Evolutionary conservation across 1,140 invertebrate species (phyloP).

Genomic region (Drosophila orena): DNA sequence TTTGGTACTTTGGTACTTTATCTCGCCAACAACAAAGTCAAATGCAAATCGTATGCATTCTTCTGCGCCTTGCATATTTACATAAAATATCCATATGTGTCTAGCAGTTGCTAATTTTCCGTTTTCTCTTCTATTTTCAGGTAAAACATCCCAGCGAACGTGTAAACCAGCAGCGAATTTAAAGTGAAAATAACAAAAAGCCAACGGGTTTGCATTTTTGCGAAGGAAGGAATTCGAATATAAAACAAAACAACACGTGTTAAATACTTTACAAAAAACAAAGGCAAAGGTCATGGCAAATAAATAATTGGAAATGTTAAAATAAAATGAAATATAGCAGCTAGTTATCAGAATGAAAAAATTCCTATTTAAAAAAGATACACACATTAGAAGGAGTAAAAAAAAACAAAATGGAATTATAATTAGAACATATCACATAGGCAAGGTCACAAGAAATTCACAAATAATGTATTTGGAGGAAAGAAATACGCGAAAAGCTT

Average conservation of each 20-base stretch:
- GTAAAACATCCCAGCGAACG: conserved; percentile 53
- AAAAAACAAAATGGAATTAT: neutral
- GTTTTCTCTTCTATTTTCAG: conserved; percentile 47
- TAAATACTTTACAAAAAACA: neutral
- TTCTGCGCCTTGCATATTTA: neutral
- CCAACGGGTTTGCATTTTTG: neutral
- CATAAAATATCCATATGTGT: neutral
- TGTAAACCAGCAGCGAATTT: neutral
- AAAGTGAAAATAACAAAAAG: neutral
- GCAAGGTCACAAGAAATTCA: conserved; percentile 23
- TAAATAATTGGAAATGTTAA: neutral
- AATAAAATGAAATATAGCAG: neutral
- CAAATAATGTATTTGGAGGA: neutral
- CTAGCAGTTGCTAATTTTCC: conserved; percentile 21
- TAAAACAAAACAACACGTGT: neutral
- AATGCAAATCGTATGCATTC: neutral
- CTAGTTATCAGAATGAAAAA: too few relatives aligned
- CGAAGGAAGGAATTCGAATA: conserved; percentile 6
- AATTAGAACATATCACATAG: neutral
- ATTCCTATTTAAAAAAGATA: too few relatives aligned
- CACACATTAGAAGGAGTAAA: neutral
- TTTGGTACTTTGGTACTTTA: neutral
- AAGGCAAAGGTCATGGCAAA: neutral
- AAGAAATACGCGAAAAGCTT: conserved; percentile 14
- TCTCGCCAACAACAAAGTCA: neutral